Evolutionary conservation across 37 sponge, comb jelly and placozoan genomes (phyloP), one percentile per base, ranked within the genome.

Genomic region (Agelas oroides): DNA sequence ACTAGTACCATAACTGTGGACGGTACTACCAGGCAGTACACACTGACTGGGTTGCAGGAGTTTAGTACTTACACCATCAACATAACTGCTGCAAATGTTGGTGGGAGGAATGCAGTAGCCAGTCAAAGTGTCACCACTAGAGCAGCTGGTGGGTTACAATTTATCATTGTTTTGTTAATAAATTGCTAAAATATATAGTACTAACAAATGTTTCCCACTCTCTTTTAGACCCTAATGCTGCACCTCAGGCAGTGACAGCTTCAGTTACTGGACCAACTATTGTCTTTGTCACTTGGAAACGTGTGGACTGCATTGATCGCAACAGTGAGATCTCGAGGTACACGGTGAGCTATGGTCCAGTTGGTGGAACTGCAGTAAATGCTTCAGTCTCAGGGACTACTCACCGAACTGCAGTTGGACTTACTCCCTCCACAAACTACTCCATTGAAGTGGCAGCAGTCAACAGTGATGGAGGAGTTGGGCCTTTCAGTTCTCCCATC

Each of bases 291-390:
- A 19, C 17, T 5, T 85, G 86, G 86, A 67, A 41, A 21, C 52
- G 34, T 55, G 70, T 76, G 5, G 55, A 46, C 41, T 85, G 86
- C 39, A 39, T 55, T 41, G 57, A 76, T n/a, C 77, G 57, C 12
- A 85, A 85, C 56, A 59, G 86, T 36, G 70, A 67, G 20, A 84
- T 74, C 16, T 68, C 57, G 68, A 58, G 69, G n/a, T 85, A 85
- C 78, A 65, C n/a, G 30, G 60, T 85, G 21, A 28, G 53, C 27
- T 74, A 83, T 64, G 46, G 65, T 56, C 18, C 67, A 25, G 28
- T 24, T 30, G 33, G 18, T 33, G 33, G 67, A 16, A 33, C 33
- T 66, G 61, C 40, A 35, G 37, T 37, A 14, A 40, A 3, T 53
- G 31, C 52, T 33, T 38, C 61, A 34, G 18, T 33, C 15, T 3